Base-by-base conservation (phyloP, 2,888 invertebrate species). In the Spodoptera picta region DNA sequence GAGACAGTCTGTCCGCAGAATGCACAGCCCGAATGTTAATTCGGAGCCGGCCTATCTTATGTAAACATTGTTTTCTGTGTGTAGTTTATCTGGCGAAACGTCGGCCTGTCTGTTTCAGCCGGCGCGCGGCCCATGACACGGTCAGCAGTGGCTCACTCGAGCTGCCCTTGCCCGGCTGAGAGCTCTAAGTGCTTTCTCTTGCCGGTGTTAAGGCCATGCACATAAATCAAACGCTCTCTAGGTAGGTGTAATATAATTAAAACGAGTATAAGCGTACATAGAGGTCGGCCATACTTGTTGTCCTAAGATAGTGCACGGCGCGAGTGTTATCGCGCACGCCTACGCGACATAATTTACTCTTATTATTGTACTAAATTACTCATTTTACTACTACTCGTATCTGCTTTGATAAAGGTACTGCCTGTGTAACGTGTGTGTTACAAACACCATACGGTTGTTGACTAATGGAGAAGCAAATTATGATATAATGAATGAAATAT, bases 341-440 rank as follows among this genome's bases (percentile, higher is more conserved):
- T 70, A 74, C 70, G 56, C 76, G 59, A 63, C 75, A 71, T 72
- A 71, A 73, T 72, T 64, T 65, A 80, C 72, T 68, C 76, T 70
- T 70, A 71, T 66, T 72, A 68, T 65, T 62, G 65, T 69, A 73
- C 59, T 73, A 77, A 74, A 80, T 76, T 76, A 76, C 71, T 72
- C 71, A 75, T 70, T 69, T 68, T 73, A 79, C 67, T 67, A 68
- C 60, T 55, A 69, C 53, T 51, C 48, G 47, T 75, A 71, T 70
- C 69, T 65, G 56, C 41, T 43, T 47, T 49, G 76, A 80, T 80
- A 79, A 68, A 68, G 68, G 54, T 61, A 52, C 51, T 41, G 63
- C 12, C 45, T 45, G 31, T 55, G 49, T 42, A 55, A 41, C 44
- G 43, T 56, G 42, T 31, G 36, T 43, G 62, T 24, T 48, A 19